A percentile compares a stretch with the other conserved stretches of the same genome.
Conservation (phyloP, 1,140 invertebrate species). For the Neoseiulus cucumeris region DNA sequence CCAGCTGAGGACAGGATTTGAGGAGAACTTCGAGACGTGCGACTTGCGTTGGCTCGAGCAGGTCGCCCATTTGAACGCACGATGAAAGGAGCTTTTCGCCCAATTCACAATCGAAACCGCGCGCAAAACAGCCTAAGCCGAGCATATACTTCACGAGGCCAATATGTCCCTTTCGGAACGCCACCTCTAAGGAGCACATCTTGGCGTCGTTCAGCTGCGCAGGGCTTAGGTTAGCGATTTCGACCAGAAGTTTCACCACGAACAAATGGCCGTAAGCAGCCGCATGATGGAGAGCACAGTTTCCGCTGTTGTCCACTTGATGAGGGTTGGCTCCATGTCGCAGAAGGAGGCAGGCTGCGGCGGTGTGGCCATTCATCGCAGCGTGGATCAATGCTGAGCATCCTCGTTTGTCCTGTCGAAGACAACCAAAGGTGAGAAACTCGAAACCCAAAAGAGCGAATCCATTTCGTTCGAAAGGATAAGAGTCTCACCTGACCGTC, state of each 20-base stretch:
- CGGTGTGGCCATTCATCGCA: constrained; percentile 33
- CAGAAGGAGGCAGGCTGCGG: constrained; percentile 32
- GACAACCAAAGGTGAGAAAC: not conserved
- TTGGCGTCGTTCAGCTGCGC: constrained; percentile 33
- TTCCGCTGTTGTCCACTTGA: constrained; percentile 31
- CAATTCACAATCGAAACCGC: not conserved
- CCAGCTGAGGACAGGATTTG: not conserved
- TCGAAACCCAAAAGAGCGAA: too few relatives aligned
- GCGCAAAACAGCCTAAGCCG: constrained; percentile 6
- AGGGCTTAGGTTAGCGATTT: constrained; percentile 28
- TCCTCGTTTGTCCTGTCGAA: constrained; percentile 30
- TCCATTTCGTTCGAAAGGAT: too few relatives aligned
- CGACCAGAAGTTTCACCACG: constrained; percentile 31
- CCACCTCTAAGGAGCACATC: constrained; percentile 30
- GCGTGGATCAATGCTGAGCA: constrained; percentile 33
- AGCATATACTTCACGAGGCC: constrained; percentile 27
- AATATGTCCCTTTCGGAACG: constrained; percentile 34
- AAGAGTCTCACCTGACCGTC: constrained; percentile 19
- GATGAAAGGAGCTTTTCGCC: not conserved
- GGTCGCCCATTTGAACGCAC: not conserved
- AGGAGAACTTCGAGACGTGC: not conserved
- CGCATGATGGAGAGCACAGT: constrained; percentile 35
- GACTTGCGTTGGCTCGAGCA: not conserved
- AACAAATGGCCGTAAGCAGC: constrained; percentile 37
- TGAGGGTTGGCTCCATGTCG: constrained; percentile 31